These are phyloP conservation scores for Spea multiplicata DNA, from an alignment of 2,113 vertebrate species.

Conservation along the genomic window DNA sequence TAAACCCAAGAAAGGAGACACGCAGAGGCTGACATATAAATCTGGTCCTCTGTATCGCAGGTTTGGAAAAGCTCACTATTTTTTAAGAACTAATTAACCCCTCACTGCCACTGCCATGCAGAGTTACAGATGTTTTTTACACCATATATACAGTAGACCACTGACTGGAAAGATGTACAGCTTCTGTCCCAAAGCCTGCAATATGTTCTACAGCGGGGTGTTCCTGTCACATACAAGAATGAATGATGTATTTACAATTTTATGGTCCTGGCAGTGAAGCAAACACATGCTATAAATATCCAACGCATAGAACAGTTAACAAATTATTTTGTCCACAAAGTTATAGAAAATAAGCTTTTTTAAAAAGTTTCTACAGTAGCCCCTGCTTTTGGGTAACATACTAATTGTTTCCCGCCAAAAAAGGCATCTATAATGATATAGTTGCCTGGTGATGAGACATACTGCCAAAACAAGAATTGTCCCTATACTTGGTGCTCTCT, in stretches of 20 bases:
- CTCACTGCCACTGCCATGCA: conserved; percentile 29
- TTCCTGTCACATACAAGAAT: conserved; percentile 39
- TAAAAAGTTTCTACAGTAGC: too few relatives aligned
- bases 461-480: too few relatives aligned
- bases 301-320: neutral
- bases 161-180: conserved; percentile 25
- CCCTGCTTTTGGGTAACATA: too few relatives aligned
- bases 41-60: neutral
- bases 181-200: conserved; percentile 39
- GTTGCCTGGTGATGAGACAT: too few relatives aligned
- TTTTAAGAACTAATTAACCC: conserved; percentile 39
- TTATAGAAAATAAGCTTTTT: too few relatives aligned
- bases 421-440: too few relatives aligned
- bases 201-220: conserved; percentile 37
- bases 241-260: conserved; percentile 12
- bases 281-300: conserved; percentile 2
- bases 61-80: conserved; percentile 15
- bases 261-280: conserved; percentile 16
- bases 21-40: conserved; percentile 7
- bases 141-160: conserved; percentile 42
- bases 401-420: too few relatives aligned
- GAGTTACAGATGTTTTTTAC: conserved; percentile 39
- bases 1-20: conserved; percentile 10
- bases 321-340: too few relatives aligned
- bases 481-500: too few relatives aligned